Conservation (phyloP, 1,140 invertebrate species). For the Lerema accius region DNA sequence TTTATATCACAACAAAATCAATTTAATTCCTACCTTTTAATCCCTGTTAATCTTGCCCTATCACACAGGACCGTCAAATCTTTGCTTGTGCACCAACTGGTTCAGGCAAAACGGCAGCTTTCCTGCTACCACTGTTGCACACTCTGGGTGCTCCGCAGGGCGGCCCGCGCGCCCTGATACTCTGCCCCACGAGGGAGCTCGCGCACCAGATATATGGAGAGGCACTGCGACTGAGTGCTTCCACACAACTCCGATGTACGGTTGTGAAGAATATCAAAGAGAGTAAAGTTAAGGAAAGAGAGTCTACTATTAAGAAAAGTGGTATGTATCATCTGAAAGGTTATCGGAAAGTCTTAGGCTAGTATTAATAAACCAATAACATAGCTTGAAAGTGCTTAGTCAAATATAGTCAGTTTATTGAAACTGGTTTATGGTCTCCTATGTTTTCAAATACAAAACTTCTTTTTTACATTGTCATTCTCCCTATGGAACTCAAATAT, state of each 20-base stretch:
- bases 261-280: conserved; percentile 76
- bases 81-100: conserved; percentile 97
- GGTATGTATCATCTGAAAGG: too few species aligned
- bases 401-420: too few species aligned
- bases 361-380: too few species aligned
- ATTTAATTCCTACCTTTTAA: too few species aligned
- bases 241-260: conserved; percentile 85
- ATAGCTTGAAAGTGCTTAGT: too few species aligned
- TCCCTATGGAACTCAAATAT: too few species aligned
- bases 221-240: conserved; percentile 89
- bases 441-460: too few species aligned
- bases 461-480: too few species aligned
- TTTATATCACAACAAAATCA: too few species aligned
- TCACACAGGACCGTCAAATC: conserved; percentile 88
- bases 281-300: conserved; percentile 77
- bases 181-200: conserved; percentile 96
- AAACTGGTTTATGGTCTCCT: too few species aligned
- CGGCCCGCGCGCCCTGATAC: conserved; percentile 92
- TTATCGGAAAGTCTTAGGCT: too few species aligned
- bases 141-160: conserved; percentile 84
- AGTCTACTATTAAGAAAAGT: conserved; percentile 70
- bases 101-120: conserved; percentile 93
- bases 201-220: conserved; percentile 95
- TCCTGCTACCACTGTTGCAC: conserved; percentile 92
- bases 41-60: background rate